Base-by-base conservation (phyloP, 53 echinoderm and acorn worm species). In the Crossaster papposus region DNA sequence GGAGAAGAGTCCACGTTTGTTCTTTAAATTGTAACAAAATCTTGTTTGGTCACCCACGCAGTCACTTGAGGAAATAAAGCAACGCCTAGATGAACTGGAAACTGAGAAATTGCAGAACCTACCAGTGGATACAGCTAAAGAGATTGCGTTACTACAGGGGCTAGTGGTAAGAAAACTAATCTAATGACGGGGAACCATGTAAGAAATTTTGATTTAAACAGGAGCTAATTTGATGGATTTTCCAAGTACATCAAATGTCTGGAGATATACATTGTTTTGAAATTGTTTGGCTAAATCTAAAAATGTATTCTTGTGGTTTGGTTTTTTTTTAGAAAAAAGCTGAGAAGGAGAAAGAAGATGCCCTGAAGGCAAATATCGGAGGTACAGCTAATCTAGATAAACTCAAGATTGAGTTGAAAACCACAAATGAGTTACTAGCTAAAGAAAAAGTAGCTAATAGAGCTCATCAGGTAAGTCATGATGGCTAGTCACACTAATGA, bases 381-480 rank as follows among this genome's bases (percentile, higher is more conserved):
- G 92, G 93, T 30, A 93, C 94, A 30, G 93, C 97, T 14, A 93
- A 97, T 54, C 68, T 93, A 36, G 93, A 94, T 54, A 91, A 84
- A 63, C 78, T 91, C 10, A 91, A 77, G 85, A 71, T 53, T 34
- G 87, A 87, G 76, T 37, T 96, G 38, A 81, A 91, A 30, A 96
- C 91, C 28, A 53, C 90, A 5, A 93, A 93, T 53, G 91, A 93
- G 78, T 84, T 87, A 22, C 81, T 96, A 65, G 80, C 93, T 22
- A 96, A 97, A 72, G 97, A 97, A 79, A 92, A 90, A 77, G 95
- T 94, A 51, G 91, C 90, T 8, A 97, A 91, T 81, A 88, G 91
- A 68, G 89, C 89, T 8, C 89, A 93, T 80, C 97, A 97, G 92
- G 96, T 96, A 70, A 65, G 83, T 22, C 73, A 53, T 74, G 30